These are phyloP conservation scores for Cercocebus atys DNA, from an alignment of 2,113 vertebrate genomes.

Conservation along the genomic window DNA sequence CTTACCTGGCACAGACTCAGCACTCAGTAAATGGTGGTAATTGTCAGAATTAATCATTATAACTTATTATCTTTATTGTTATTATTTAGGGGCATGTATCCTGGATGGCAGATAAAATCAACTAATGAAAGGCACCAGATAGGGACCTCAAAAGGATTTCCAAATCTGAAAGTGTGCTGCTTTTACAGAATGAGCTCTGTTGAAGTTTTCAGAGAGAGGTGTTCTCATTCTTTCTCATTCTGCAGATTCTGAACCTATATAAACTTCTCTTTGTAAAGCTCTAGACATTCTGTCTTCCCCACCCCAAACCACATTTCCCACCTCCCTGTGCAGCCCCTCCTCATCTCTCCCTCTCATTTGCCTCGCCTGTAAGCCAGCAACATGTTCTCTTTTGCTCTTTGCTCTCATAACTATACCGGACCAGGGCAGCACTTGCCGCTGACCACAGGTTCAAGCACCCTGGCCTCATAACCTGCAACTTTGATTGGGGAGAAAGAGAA, in stretches of 20 bases:
- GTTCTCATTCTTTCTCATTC: not conserved
- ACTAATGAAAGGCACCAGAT: not conserved
- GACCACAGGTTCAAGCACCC: not conserved
- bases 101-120: not conserved
- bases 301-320: not conserved
- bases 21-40: not conserved
- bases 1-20: not conserved
- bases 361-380: not conserved
- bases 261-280: not conserved
- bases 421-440: not conserved
- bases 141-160: not conserved
- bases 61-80: not conserved
- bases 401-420: not conserved
- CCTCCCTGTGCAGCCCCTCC: not conserved
- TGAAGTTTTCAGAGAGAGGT: not conserved
- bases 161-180: not conserved
- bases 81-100: not conserved
- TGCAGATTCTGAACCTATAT: not conserved
- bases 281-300: not conserved
- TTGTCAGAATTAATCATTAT: not conserved
- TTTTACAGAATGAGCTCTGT: not conserved
- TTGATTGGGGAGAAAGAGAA: not conserved
- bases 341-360: not conserved
- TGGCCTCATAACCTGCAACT: not conserved
- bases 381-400: not conserved